Conservation (phyloP, 2,797 vertebrate genomes). For the Cossypha dichroa region DNA sequence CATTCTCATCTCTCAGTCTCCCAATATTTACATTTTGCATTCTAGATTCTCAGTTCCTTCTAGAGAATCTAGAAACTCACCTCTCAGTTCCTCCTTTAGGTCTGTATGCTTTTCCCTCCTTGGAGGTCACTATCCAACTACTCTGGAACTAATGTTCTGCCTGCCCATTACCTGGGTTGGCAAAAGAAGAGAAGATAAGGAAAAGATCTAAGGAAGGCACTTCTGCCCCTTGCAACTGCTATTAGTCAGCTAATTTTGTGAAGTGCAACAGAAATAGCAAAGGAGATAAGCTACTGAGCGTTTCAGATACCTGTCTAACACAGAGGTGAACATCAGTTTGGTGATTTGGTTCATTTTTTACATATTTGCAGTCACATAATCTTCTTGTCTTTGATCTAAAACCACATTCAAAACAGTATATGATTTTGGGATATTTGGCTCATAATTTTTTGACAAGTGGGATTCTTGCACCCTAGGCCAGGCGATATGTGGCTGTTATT, state of each 20-base stretch:
- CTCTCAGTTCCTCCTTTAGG: background rate
- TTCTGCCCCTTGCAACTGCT: background rate
- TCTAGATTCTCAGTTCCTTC: background rate
- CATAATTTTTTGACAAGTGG: background rate
- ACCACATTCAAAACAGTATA: background rate
- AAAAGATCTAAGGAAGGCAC: background rate
- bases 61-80: background rate
- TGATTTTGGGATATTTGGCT: background rate
- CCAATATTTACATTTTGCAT: background rate
- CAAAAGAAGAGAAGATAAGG: background rate
- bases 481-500: background rate
- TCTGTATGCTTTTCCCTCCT: background rate
- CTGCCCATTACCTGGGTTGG: background rate
- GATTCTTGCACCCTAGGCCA: background rate
- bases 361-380: background rate
- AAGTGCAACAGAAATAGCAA: background rate
- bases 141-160: background rate
- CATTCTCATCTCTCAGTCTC: background rate
- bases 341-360: background rate
- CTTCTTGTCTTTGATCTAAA: background rate
- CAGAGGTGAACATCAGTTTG: background rate
- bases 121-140: background rate
- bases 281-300: background rate
- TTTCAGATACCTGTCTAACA: background rate
- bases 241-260: background rate